Percentiles rank a stretch among this genome's conserved stretches.
phyloP scores from a whole-genome alignment of 2,113 vertebrate genomes.

The Apteryx mantelli region DNA sequence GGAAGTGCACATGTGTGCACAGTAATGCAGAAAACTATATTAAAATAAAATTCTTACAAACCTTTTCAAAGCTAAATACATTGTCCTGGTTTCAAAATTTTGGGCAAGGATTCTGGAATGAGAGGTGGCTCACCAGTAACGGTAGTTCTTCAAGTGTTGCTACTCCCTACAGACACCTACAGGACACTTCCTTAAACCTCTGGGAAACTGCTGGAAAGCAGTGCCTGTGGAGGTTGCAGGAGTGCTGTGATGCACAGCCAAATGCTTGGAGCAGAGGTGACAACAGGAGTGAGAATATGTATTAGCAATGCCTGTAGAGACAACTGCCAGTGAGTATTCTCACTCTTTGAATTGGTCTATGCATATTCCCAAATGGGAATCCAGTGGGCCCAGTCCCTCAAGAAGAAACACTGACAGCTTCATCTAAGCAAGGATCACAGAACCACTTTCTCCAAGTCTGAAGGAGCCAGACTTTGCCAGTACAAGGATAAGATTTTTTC shows the following conservation, averaged over 20 bases:
- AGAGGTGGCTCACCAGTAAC: neutral
- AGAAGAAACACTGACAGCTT: neutral
- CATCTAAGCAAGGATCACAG: neutral
- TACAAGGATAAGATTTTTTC: neutral
- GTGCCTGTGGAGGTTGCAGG: too few species aligned
- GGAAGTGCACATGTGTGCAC: neutral
- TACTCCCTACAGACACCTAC: neutral
- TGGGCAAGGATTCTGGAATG: neutral
- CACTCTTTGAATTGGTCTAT: neutral
- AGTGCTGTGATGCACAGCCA: too few species aligned
- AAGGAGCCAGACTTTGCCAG: neutral
- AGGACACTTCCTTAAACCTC: neutral
- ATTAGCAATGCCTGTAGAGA: too few species aligned
- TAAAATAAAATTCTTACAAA: neutral
- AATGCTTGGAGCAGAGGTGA: neutral
- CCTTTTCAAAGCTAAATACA: neutral
- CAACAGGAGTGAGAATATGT: neutral
- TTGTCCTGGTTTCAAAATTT: neutral
- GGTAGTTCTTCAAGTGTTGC: neutral
- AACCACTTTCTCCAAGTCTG: neutral
- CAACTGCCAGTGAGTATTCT: neutral
- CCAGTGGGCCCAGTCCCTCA: neutral
- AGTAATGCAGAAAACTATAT: neutral
- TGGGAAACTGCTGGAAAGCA: neutral
- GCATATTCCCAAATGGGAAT: neutral